A percentile compares a stretch with the other conserved stretches of the same genome.
These are phyloP conservation scores for Columba janthina DNA, from an alignment of 2,113 vertebrate species.

Conservation along the genomic window DNA sequence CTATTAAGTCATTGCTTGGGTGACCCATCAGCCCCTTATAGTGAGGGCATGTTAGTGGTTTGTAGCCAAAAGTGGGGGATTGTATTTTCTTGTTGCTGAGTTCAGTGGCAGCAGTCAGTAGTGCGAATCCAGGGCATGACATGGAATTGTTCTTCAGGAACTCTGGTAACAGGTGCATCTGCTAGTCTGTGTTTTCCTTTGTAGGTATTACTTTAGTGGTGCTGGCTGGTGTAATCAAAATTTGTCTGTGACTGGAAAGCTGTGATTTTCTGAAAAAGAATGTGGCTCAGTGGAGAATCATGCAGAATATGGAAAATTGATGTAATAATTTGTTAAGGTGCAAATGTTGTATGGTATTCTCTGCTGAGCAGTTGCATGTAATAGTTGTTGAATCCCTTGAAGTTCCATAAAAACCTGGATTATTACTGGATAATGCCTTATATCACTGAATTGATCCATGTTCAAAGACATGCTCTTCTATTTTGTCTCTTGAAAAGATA, in stretches of 20 bases:
- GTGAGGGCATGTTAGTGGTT: background rate
- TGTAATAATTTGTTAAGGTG: background rate
- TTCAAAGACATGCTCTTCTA: slow-evolving; percentile 7
- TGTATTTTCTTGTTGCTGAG: rapidly evolving
- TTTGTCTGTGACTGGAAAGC: background rate
- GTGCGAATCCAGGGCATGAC: background rate
- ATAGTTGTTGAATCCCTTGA: background rate
- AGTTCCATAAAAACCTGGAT: background rate
- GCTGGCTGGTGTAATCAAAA: background rate
- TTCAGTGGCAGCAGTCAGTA: background rate
- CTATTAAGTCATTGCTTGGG: background rate
- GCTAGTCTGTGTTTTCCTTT: background rate
- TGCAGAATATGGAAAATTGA: background rate
- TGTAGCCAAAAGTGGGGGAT: rapidly evolving
- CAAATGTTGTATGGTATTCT: background rate
- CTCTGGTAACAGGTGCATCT: background rate
- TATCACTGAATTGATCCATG: background rate
- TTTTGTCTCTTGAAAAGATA: background rate
- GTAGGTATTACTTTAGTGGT: background rate
- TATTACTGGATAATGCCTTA: background rate
- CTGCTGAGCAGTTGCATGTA: background rate
- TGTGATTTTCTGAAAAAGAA: background rate
- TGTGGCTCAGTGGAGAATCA: background rate
- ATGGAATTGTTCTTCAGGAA: background rate
- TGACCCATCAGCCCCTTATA: background rate